Evolutionary conservation across 2,888 invertebrate species (phyloP).

Genomic region (Cephonodes hylas): DNA sequence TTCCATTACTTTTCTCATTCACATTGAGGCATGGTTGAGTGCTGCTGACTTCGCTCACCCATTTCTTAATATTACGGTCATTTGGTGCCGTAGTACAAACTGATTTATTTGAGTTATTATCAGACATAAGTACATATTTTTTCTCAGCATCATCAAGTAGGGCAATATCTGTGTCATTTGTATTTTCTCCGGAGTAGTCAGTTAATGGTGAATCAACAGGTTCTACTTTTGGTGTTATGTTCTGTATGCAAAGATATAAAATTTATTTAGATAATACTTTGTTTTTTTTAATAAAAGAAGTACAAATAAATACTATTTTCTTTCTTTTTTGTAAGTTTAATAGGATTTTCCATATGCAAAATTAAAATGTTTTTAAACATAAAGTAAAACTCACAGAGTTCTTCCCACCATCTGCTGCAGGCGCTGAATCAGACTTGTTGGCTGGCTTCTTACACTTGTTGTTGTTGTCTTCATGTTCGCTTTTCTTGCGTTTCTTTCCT

Average conservation of each 20-base stretch:
- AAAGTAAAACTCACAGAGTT: conserved; percentile 47
- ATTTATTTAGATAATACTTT: too few relatives aligned
- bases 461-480: conserved; percentile 62
- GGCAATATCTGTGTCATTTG: conserved; percentile 67
- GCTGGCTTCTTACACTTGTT: conserved; percentile 52
- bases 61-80: conserved; percentile 58
- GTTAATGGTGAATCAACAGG: conserved; percentile 68
- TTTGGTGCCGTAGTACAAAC: conserved; percentile 34
- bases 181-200: conserved; percentile 69
- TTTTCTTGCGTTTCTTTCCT: conserved; percentile 69
- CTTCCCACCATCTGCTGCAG: conserved; percentile 36
- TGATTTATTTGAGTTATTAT: conserved; percentile 46
- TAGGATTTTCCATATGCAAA: neutral
- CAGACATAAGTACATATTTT: conserved; percentile 50
- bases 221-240: conserved; percentile 66
- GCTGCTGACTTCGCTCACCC: conserved; percentile 72
- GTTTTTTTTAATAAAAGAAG: too few relatives aligned
- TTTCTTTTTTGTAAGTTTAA: neutral
- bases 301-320: too few relatives aligned
- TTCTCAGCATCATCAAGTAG: conserved; percentile 61
- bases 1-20: conserved; percentile 50
- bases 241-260: too few relatives aligned
- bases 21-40: conserved; percentile 67
- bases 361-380: neutral
- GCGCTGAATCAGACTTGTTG: conserved; percentile 41